Base-by-base conservation (phyloP, 2,113 vertebrate species). In the Hemiprocne comata region DNA sequence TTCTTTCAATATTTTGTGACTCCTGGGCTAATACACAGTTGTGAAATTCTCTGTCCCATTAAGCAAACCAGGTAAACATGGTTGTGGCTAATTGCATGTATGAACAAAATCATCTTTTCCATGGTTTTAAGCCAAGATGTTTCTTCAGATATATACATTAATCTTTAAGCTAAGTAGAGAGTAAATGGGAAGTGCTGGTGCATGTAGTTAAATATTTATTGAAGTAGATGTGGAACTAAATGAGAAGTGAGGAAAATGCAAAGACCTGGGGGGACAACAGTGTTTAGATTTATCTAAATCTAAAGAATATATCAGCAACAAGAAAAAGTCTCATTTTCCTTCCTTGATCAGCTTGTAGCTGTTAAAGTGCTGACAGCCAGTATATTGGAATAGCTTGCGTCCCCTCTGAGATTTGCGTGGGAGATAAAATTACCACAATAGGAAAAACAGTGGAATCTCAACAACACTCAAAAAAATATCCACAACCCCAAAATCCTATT, bases 211-310 rank as follows among this genome's bases (percentile, higher is more conserved):
- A 97, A 95, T 97, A 95, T 96, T 97, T 95, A 97, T 97, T 95
- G 87, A 95, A 92, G 73, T 71, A 80, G 75, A 94, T 73, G 85
- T 90, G 69, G 72, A 89, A 89, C 93, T 95, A 92, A 91, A 90
- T 96, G 97, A 98, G 96, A 94, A 96, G 97, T 96, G 96, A 97
- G 97, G 97, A 92, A 97, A 93, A 96, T 78, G 57, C 18, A 8
- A 89, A 94, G 90, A 93, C 91, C 89, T 91, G 62, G 76, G 93
- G 86, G 89, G 58, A 48, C 34, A 71, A n/a, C 3, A 17, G 29
- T 77, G 64, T 87, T 92, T 85, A 65, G 54, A 90, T 95, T 93
- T 89, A 76, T 95, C 90, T 91, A 94, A 92, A 91, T 86, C 64
- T 65, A 46, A 58, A 77, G 78, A 85, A 87, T 88, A 62, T 53